Evolutionary conservation across 1,140 invertebrate genomes (phyloP), one percentile per base, ranked within the genome.

Genomic region (Papilio dardanus): DNA sequence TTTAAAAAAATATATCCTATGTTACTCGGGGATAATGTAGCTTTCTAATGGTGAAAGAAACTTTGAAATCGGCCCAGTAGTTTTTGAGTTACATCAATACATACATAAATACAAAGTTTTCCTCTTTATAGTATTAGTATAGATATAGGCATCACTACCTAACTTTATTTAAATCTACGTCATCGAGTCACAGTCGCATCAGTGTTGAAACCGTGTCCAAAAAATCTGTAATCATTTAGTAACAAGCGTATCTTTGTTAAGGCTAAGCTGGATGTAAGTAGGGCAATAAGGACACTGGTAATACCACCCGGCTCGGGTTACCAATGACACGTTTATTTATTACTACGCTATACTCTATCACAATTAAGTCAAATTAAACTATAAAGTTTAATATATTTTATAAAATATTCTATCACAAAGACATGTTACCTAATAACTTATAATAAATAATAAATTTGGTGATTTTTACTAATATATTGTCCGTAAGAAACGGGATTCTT

Each of bases 231-330:
- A 62, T 24, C 21, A 28, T 62, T 62, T 62, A 28, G 54, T 28
- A n/a, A 62, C 24, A 62, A 62, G 30, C 54, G 24, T 28, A 28
- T 21, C 54, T 62, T 62, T 62, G 54, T 62, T 62, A 28, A 62
- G 24, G 12, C 54, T 62, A 62, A 62, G 54, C 54, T 28, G 54
- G 54, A 62, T 62, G 19, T 62, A 62, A 62, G 54, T 62, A 62
- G 54, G 54, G 54, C 54, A 62, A 30, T 62, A 62, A 62, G 54
- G 54, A 62, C 54, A 62, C 54, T 62, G 24, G 28, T 62, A 62
- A 62, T 62, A 14, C 54, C 24, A 62, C 54, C 54, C 54, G 12
- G 54, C 4, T 62, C 24, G 24, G 54, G 24, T 62, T 62, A 28
- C 54, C 54, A 62, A 28, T 62, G 54, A 62, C 54, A 62, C 24